Percentiles rank a stretch among this genome's conserved stretches.
Conservation (phyloP, 2,888 invertebrate genomes). For the Idaea biselata region DNA sequence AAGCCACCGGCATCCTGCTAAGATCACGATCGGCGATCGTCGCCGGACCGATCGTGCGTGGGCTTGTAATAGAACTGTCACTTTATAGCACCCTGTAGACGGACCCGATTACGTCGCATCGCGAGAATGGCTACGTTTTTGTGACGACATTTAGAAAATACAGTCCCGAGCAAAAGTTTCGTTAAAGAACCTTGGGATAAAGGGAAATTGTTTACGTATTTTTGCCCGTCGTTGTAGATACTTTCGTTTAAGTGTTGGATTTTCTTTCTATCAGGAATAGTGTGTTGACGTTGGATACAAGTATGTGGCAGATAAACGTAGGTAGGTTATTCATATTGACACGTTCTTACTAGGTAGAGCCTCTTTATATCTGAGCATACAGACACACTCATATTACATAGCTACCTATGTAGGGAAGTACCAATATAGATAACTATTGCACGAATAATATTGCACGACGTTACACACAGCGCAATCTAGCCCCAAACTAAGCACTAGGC, state of each 20-base stretch:
- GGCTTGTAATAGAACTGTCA: conserved; percentile 59
- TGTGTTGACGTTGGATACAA: neutral
- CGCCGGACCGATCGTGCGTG: neutral
- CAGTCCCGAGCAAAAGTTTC: neutral
- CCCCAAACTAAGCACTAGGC: no score
- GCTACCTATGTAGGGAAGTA: neutral
- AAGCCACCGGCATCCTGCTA: neutral
- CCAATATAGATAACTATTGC: no score
- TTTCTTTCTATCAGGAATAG: neutral
- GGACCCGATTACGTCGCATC: conserved; percentile 13
- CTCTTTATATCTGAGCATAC: neutral
- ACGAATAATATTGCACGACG: no score
- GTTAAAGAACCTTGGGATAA: neutral
- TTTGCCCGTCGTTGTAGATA: neutral
- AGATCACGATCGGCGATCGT: conserved; percentile 15
- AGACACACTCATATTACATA: neutral
- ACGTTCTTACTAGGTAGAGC: neutral
- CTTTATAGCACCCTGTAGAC: conserved; percentile 47
- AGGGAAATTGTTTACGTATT: conserved; percentile 1
- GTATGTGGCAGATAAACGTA: neutral
- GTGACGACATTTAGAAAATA: conserved; percentile 1
- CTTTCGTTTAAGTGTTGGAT: neutral
- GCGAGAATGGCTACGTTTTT: neutral
- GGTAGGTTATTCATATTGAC: neutral
- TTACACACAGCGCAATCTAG: no score